These are phyloP conservation scores for Adelges cooleyi DNA, from an alignment of 1,140 invertebrate genomes.

Conservation along the genomic window DNA sequence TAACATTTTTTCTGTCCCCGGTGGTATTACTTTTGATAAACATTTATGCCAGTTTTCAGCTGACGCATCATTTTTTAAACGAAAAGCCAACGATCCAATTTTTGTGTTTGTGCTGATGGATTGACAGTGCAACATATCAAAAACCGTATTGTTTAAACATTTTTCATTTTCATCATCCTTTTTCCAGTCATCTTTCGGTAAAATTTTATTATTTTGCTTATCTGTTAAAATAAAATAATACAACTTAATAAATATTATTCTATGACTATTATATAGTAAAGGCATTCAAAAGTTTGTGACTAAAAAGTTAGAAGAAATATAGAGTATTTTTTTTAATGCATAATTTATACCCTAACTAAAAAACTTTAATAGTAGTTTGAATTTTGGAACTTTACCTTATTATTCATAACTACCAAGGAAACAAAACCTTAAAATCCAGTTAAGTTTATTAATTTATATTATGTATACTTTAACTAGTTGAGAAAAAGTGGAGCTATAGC, in stretches of 20 bases:
- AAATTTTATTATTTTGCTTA: slow-evolving; percentile 8
- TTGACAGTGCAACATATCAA: not conserved
- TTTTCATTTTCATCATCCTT: slow-evolving; percentile 13
- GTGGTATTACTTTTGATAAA: slow-evolving; percentile 14
- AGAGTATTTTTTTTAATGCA: no score
- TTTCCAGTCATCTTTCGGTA: not conserved
- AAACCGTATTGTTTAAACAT: slow-evolving; percentile 10
- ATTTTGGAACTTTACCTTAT: no score
- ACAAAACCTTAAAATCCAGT: no score
- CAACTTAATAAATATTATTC: not conserved
- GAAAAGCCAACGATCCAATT: not conserved
- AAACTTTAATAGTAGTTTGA: no score
- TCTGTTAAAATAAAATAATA: not conserved
- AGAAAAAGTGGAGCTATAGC: no score
- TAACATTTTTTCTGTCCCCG: slow-evolving; percentile 13
- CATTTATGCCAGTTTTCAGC: slow-evolving; percentile 7
- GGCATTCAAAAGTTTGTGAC: no score
- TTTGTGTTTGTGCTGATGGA: not conserved
- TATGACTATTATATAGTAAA: no score
- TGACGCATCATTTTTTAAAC: slow-evolving; percentile 18
- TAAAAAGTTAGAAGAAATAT: no score
- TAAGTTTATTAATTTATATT: no score
- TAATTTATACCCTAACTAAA: no score
- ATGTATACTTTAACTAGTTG: no score
- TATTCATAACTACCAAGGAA: no score